A percentile compares a stretch with the other conserved stretches of the same genome.
These are phyloP conservation scores for Spilarctia lutea DNA, from an alignment of 2,888 invertebrate species.

Conservation along the genomic window DNA sequence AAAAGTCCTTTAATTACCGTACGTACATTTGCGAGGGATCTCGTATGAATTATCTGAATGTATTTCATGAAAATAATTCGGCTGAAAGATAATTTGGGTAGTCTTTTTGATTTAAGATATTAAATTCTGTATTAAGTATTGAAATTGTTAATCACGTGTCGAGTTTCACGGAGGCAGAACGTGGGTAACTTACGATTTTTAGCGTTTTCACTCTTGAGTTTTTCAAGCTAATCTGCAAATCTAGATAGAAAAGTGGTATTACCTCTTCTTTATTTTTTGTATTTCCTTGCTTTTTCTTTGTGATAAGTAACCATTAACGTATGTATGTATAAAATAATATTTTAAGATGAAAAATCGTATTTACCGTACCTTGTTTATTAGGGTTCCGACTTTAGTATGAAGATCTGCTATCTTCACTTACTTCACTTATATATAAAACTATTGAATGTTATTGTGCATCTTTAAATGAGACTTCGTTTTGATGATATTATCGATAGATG, in stretches of 20 bases:
- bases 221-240: not conserved
- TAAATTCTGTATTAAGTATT: not conserved
- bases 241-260: too few species aligned
- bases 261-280: too few species aligned
- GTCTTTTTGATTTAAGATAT: constrained; percentile 1
- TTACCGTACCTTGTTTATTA: not conserved
- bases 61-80: constrained; percentile 34
- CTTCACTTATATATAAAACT: too few species aligned
- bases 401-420: too few species aligned
- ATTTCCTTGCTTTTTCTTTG: not conserved
- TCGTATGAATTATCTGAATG: constrained; percentile 41
- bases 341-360: not conserved
- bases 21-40: constrained; percentile 41
- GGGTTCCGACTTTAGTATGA: too few species aligned
- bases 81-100: constrained; percentile 10
- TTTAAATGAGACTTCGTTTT: too few species aligned
- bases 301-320: not conserved
- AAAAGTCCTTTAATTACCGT: constrained; percentile 51
- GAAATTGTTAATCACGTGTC: not conserved
- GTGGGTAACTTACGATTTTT: not conserved
- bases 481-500: too few species aligned
- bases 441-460: too few species aligned
- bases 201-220: not conserved
- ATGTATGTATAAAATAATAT: too few species aligned
- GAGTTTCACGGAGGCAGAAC: not conserved